Conservation (phyloP, 1,140 invertebrate species). For the Tetragnatha versicolor region DNA sequence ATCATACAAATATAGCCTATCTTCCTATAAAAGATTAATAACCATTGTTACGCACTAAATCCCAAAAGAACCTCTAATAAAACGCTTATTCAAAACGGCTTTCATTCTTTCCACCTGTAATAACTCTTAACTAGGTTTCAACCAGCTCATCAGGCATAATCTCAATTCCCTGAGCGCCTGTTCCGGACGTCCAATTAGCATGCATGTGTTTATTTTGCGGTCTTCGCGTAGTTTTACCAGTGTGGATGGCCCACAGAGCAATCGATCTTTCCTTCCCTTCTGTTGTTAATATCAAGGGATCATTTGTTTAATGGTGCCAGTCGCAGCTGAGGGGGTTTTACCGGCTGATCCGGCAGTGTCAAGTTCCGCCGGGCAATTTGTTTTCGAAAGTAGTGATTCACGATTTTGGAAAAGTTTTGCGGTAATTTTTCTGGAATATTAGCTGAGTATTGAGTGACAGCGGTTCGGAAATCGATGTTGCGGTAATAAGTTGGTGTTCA, state of each 20-base stretch:
- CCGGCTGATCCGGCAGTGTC: background rate
- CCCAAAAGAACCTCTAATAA: too few species aligned
- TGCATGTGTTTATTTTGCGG: conserved; percentile 22
- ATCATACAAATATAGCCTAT: too few species aligned
- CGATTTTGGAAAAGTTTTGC: too few species aligned
- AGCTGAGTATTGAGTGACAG: too few species aligned
- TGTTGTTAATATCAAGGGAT: conserved; percentile 30
- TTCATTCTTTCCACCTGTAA: too few species aligned
- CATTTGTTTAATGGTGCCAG: conserved; percentile 32
- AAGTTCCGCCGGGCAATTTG: background rate
- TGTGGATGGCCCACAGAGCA: background rate
- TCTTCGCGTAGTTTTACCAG: background rate
- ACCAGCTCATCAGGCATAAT: background rate
- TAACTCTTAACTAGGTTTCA: background rate
- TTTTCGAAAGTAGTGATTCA: conserved; percentile 22
- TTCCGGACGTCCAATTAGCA: conserved; percentile 22
- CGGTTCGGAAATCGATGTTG: background rate
- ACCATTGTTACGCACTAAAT: too few species aligned
- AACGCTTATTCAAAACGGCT: too few species aligned
- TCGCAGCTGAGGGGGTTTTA: conserved; percentile 18
- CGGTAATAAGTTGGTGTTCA: background rate
- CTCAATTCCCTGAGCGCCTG: background rate
- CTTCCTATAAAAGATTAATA: too few species aligned
- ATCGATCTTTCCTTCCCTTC: conserved; percentile 7
- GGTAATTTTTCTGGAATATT: too few species aligned